Evolutionary conservation across 1,140 invertebrate species (phyloP).

Genomic region (Atopsyche davidsoni): DNA sequence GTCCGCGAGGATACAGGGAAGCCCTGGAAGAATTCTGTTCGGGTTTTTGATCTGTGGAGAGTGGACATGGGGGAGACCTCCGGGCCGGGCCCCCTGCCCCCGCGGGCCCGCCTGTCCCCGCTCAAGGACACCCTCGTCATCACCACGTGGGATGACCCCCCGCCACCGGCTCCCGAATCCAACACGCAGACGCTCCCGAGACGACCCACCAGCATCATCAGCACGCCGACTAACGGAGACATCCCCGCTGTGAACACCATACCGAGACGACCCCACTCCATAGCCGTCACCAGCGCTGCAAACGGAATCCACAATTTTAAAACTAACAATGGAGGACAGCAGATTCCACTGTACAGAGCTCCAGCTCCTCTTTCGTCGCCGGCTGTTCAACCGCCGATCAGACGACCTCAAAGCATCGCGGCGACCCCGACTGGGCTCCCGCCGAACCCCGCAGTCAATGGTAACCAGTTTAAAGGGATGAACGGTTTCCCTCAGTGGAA

Average conservation of each 20-base stretch:
- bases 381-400: constrained; percentile 38
- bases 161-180: constrained; percentile 40
- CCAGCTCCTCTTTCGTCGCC: constrained; percentile 26
- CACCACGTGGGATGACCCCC: constrained; percentile 38
- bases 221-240: constrained; percentile 28
- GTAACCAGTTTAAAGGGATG: constrained; percentile 20
- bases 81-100: constrained; percentile 22
- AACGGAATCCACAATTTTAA: constrained; percentile 14
- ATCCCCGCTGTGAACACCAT: constrained; percentile 19
- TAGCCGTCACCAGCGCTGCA: constrained; percentile 20
- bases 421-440: constrained; percentile 22
- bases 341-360: constrained; percentile 20
- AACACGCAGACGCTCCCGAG: constrained; percentile 25
- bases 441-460: constrained; percentile 4
- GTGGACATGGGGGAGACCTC: constrained; percentile 5
- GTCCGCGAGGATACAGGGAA: no score
- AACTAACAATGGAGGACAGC: not conserved
- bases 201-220: constrained; percentile 37
- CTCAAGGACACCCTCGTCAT: constrained; percentile 28
- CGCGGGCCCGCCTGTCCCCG: constrained; percentile 16
- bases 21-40: not conserved
- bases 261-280: constrained; percentile 28
- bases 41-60: constrained; percentile 6
- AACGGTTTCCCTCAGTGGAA: constrained; percentile 24
- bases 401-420: constrained; percentile 44